Base-by-base conservation (phyloP, 2,113 vertebrate species). In the Triplophysa siluroides region DNA sequence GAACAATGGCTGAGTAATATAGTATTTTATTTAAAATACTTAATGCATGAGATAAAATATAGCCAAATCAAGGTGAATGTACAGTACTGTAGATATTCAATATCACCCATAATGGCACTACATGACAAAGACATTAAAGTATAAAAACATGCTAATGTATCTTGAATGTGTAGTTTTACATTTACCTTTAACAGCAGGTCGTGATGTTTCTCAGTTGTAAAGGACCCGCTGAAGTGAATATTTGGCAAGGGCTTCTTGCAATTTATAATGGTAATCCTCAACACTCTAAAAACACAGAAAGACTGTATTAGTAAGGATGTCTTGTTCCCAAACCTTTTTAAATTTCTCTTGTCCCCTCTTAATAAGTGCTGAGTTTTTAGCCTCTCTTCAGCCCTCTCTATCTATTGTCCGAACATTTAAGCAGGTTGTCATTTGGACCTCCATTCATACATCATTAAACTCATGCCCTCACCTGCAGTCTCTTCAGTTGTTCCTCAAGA, bases 401-500 rank as follows among this genome's bases (percentile, higher is more conserved):
- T 54, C 50, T 6, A 13, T 54, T 19, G 50, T 0, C 47, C 1
- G 13, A 18, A 54, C 50, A 54, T 16, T 54, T 18, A 54, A 54
- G 14, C 4, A 18, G 14, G 0, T 7, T 50, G 10, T n/a, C 19
- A 50, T 6, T 38, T 38, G 5, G 6, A 52, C 56, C 54, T 81
- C 29, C 77, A 23, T 47, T 13, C 65, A 8, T 79, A 71, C 64
- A 45, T 50, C 23, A 16, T n/a, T 9, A 8, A 14, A 19, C 9
- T 66, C 19, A 6, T 58, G 38, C 45, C 8, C 87, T 86, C 66
- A 96, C 95, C 95, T 96, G 94, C 76, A 96, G 91, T 78, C 86
- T 92, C 87, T 89, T 94, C 45, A 96, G 10, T 10, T 83, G 86
- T 47, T 93, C 90, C 89, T 95, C 92, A 83, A 97, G 89, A 81